These are phyloP conservation scores for Callinectes sapidus DNA, from an alignment of 2,888 invertebrate species.

Conservation along the genomic window DNA sequence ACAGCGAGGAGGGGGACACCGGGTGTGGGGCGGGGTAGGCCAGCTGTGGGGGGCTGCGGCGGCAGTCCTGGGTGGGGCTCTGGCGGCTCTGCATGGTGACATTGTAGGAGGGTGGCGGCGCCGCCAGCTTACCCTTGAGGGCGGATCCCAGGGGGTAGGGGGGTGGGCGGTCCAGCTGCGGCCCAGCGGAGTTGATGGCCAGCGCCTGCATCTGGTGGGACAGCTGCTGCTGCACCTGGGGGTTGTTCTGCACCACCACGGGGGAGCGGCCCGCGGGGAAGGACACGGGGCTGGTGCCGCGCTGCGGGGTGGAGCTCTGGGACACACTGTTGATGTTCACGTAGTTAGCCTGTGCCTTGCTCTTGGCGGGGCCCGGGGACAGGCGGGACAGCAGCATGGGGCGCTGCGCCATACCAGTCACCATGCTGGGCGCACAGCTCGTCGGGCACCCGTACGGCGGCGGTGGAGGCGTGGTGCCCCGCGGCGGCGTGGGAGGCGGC, in stretches of 20 bases:
- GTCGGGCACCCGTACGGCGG: constrained; percentile 77
- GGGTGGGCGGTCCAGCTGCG: constrained; percentile 82
- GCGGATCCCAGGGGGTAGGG: constrained; percentile 79
- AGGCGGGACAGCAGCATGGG: constrained; percentile 72
- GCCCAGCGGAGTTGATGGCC: constrained; percentile 80
- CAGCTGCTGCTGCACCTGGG: constrained; percentile 89
- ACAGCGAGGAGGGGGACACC: constrained; percentile 69
- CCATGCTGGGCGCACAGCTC: constrained; percentile 64
- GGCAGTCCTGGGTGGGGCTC: constrained; percentile 82
- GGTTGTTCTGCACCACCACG: constrained; percentile 86
- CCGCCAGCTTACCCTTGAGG: constrained; percentile 81
- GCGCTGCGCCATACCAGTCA: constrained; percentile 65
- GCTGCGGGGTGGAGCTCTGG: constrained; percentile 74
- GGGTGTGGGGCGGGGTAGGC: constrained; percentile 67
- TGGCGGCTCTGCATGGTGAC: constrained; percentile 91
- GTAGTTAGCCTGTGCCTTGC: constrained; percentile 69
- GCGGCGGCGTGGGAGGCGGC: constrained; percentile 82
- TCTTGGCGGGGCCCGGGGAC: constrained; percentile 71
- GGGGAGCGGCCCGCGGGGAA: constrained; percentile 80
- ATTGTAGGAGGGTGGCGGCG: constrained; percentile 88
- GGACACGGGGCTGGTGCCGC: constrained; percentile 82
- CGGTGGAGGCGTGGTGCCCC: constrained; percentile 79
- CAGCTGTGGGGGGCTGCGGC: constrained; percentile 69
- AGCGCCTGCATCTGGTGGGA: constrained; percentile 92
- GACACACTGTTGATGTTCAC: constrained; percentile 72